Base-by-base conservation (phyloP, 2,797 vertebrate genomes). In the Siniperca scherzeri region DNA sequence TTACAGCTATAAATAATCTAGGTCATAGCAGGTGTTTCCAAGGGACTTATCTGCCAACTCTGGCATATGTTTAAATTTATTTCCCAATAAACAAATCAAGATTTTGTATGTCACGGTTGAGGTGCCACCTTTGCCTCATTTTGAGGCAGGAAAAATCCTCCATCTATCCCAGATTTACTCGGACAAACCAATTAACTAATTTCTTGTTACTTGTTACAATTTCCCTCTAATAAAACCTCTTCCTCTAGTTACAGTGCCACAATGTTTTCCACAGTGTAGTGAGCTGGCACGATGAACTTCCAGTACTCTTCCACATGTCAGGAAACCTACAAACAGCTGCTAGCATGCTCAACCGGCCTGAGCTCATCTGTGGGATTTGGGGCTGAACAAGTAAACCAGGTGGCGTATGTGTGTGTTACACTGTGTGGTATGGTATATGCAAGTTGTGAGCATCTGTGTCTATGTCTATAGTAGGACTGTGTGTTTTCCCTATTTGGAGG, bases 321-420 rank as follows among this genome's bases (percentile, higher is more conserved):
- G 69, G 80, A 90, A 89, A 85, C 78, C 75, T 46, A 65, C 68
- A 86, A 92, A 89, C 95, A 95, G 94, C 93, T 94, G 94, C 84
- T 66, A 50, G 62, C 76, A 70, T 65, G 70, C 80, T 83, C 83
- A 87, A 93, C 91, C 94, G 85, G 91, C 89, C 90, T 89, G 86
- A 90, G 92, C 91, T 94, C 90, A 93, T 95, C 91, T 87, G 82
- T 70, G 78, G 50, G 88, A 89, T 86, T 86, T 82, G 68, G 70
- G 72, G 64, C 71, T 78, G 75, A 76, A 83, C 73, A 89, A 44
- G 77, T 66, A 87, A 93, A 87, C 86, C 92, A 93, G 94, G 91
- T 92, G 92, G 87, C 74, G 76, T 59, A 3, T 69, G 77, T 61
- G 62, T 73, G 75, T 83, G 70, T 57, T 77, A 25, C 67, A 79